Evolutionary conservation across 2,113 vertebrate genomes (phyloP), one percentile per base, ranked within the genome.

Genomic region (Leptodactylus fuscus): DNA sequence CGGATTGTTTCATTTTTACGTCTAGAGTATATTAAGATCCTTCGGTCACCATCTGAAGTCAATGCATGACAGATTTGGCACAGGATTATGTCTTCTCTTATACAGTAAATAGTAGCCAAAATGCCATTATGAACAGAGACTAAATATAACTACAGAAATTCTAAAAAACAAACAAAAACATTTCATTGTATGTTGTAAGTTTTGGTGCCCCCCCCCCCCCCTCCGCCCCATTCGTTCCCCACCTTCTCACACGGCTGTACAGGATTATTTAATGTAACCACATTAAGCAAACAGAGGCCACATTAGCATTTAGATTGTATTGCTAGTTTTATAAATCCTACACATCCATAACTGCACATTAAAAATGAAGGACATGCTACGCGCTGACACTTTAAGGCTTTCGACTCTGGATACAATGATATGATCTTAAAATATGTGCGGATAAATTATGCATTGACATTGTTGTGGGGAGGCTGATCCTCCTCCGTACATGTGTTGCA

Each of bases 221-320:
- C 44, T 49, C 11, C 24, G n/a, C n/a, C n/a, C n/a, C n/a, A n/a
- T n/a, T n/a, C n/a, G n/a, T n/a, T n/a, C n/a, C n/a, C n/a, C n/a
- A n/a, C n/a, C n/a, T n/a, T n/a, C n/a, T n/a, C n/a, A n/a, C n/a
- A 32, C 44, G 1, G 24, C 44, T 1, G 10, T 49, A 49, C 48
- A 29, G 22, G 24, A 76, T 49, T 49, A 49, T 41, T 49, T 13
- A 76, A 49, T 76, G 24, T 76, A 49, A 6, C 73, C 73, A 76
- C 46, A 46, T 76, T 76, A 76, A 76, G 73, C 73, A 76, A 76
- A 76, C 73, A 76, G 73, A 76, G 46, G 73, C 73, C 48, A 76
- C 73, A 76, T 76, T 76, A 49, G 73, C 73, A 76, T 76, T 76
- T 76, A 76, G 73, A 76, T 76, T 76, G 48, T 76, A 41, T 76